Conservation (phyloP, 1,140 invertebrate genomes). For the Drosophila eugracilis region DNA sequence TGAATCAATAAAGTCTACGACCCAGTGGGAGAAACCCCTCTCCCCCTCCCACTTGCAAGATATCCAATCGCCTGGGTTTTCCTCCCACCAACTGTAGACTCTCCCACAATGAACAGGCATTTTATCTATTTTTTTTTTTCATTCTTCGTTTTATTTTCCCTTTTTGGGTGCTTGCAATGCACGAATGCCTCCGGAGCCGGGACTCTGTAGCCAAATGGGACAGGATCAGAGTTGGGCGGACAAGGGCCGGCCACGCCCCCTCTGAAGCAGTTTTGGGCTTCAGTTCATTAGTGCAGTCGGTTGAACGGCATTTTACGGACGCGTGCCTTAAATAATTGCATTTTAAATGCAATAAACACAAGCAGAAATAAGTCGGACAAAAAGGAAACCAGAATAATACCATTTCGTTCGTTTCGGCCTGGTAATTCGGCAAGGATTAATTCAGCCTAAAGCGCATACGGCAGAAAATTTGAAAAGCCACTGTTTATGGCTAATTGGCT, state of each 20-base stretch:
- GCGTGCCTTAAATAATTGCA: slow-evolving; percentile 81
- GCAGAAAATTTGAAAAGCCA: slow-evolving; percentile 33
- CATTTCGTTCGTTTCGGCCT: slow-evolving; percentile 19
- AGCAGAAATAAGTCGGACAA: slow-evolving; percentile 24
- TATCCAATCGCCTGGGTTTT: not conserved
- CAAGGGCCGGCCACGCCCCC: not conserved
- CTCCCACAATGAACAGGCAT: slow-evolving; percentile 47
- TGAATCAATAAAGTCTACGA: slow-evolving; percentile 60
- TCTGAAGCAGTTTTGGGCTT: slow-evolving; percentile 38
- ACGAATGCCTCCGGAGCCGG: slow-evolving; percentile 56
- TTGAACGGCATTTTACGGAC: slow-evolving; percentile 80
- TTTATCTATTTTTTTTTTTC: slow-evolving; percentile 46
- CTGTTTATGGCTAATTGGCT: slow-evolving; percentile 66
- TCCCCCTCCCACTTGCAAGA: not conserved
- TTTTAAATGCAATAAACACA: slow-evolving; percentile 76
- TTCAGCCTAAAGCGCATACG: slow-evolving; percentile 16
- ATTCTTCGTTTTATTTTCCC: slow-evolving; percentile 23
- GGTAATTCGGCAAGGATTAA: slow-evolving; percentile 50
- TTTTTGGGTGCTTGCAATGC: slow-evolving; percentile 51
- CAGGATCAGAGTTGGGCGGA: slow-evolving; percentile 10
- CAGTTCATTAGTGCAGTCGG: slow-evolving; percentile 80
- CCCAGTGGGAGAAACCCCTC: slow-evolving; percentile 29
- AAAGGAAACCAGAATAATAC: slow-evolving; percentile 37
- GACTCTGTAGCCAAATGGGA: slow-evolving; percentile 5
- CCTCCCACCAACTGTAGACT: slow-evolving; percentile 6